Evolutionary conservation across 2,888 invertebrate species (phyloP).

Genomic region (Drosophila paucipuncta): DNA sequence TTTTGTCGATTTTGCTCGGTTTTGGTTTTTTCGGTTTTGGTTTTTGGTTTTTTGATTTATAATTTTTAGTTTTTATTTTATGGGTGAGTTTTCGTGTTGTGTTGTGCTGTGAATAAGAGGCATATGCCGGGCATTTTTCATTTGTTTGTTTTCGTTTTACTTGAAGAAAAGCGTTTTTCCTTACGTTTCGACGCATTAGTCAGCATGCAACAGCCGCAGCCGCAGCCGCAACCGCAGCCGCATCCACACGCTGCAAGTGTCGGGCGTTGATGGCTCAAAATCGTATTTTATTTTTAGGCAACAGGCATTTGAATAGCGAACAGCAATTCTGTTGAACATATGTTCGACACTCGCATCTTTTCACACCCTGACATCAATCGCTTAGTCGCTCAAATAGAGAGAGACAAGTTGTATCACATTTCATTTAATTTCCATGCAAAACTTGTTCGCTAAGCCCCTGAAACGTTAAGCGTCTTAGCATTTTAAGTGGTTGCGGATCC

Average conservation of each 20-base stretch:
- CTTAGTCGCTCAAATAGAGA: neutral
- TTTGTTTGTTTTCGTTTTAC: constrained; percentile 27
- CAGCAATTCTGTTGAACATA: constrained; percentile 28
- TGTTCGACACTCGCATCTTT: constrained; percentile 21
- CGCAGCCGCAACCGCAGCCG: constrained; percentile 30
- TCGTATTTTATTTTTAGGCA: constrained; percentile 48
- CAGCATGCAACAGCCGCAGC: constrained; percentile 60
- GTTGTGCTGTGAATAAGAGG: constrained; percentile 42
- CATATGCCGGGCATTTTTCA: constrained; percentile 68
- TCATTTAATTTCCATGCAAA: neutral
- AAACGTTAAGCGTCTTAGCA: neutral
- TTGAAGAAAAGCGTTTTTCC: constrained; percentile 46
- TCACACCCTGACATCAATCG: constrained; percentile 3
- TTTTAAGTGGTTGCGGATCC: neutral
- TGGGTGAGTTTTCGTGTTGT: constrained; percentile 17
- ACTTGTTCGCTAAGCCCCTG: neutral
- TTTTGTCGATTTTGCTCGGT: constrained; percentile 68
- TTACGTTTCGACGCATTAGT: constrained; percentile 68
- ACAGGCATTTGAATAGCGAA: constrained; percentile 26
- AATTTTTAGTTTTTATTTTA: constrained; percentile 31
- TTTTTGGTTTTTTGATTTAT: constrained; percentile 27
- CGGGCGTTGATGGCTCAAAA: constrained; percentile 41
- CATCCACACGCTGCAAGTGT: constrained; percentile 45
- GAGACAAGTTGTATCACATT: neutral
- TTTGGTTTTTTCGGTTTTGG: constrained; percentile 18